These are phyloP conservation scores for Palythoa grandis DNA, from an alignment of 92 coral and sea anemone species.

Conservation along the genomic window DNA sequence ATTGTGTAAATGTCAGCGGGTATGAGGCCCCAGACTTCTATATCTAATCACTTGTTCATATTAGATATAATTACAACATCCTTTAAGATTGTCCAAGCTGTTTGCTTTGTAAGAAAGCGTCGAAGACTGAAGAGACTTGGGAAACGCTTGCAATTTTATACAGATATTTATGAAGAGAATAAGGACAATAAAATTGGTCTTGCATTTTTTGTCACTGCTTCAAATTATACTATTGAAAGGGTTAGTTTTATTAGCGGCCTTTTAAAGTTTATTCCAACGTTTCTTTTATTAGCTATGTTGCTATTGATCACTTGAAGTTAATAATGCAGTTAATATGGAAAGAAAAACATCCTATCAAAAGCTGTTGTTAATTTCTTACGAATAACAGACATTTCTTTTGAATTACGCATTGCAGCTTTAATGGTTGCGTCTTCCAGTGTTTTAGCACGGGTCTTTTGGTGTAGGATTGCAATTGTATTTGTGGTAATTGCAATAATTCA, in stretches of 20 bases:
- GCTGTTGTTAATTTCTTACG: slow-evolving; percentile 6
- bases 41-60: slow-evolving; percentile 13
- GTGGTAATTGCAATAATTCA: neutral
- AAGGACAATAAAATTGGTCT: neutral
- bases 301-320: slow-evolving; percentile 25
- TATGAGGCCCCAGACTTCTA: neutral
- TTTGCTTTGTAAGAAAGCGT: neutral
- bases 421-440: neutral
- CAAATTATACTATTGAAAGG: neutral
- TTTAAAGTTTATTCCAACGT: neutral
- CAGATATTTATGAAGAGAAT: neutral
- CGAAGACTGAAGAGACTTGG: slow-evolving; percentile 7
- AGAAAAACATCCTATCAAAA: neutral
- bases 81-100: neutral
- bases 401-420: neutral
- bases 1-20: slow-evolving; percentile 28
- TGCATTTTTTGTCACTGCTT: neutral
- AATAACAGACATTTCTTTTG: slow-evolving; percentile 20
- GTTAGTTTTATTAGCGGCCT: neutral
- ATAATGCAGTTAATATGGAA: slow-evolving; percentile 13
- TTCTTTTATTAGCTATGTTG: slow-evolving; percentile 27
- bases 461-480: neutral
- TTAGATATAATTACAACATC: neutral
- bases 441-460: neutral
- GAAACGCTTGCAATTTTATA: neutral